phyloP scores from a whole-genome alignment of 2,888 invertebrate species.

The Andrena bicolor region DNA sequence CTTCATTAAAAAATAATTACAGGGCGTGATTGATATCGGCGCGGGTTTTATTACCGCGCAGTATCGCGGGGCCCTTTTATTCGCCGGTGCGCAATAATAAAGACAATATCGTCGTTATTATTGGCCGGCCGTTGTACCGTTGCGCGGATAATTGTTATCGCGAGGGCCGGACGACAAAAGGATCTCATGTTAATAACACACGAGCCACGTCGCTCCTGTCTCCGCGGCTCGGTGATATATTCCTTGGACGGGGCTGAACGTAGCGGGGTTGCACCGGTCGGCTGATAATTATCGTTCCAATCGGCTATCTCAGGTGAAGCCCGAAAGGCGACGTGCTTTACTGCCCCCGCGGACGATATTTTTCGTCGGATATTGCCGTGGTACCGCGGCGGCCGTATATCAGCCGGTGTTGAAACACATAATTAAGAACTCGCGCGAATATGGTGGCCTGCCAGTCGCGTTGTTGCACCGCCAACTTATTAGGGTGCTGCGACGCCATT shows the following conservation, averaged over 20 bases:
- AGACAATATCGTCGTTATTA: conserved; percentile 57
- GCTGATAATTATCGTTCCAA: conserved; percentile 63
- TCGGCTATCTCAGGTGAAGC: conserved; percentile 64
- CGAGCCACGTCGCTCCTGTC: not conserved
- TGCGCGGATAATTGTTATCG: conserved; percentile 47
- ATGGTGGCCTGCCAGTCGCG: conserved; percentile 68
- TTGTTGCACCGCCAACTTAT: conserved; percentile 61
- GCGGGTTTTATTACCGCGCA: conserved; percentile 36
- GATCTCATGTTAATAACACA: conserved; percentile 48
- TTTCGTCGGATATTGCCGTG: conserved; percentile 60
- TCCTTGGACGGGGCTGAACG: conserved; percentile 21
- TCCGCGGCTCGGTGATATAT: conserved; percentile 40
- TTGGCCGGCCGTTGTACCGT: conserved; percentile 47
- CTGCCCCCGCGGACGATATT: conserved; percentile 61
- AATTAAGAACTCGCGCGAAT: conserved; percentile 76
- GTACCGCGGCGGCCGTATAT: conserved; percentile 63
- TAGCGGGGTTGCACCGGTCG: conserved; percentile 5
- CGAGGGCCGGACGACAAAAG: conserved; percentile 40
- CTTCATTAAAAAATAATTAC: conserved; percentile 60
- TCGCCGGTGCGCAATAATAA: conserved; percentile 45
- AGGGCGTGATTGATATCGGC: conserved; percentile 36
- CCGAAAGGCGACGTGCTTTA: conserved; percentile 59
- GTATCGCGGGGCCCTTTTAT: conserved; percentile 41
- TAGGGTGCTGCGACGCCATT: conserved; percentile 64
- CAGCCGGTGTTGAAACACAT: conserved; percentile 72